Evolutionary conservation across 2,888 invertebrate species (phyloP), one percentile per base, ranked within the genome.

Genomic region (Sesia apiformis): DNA sequence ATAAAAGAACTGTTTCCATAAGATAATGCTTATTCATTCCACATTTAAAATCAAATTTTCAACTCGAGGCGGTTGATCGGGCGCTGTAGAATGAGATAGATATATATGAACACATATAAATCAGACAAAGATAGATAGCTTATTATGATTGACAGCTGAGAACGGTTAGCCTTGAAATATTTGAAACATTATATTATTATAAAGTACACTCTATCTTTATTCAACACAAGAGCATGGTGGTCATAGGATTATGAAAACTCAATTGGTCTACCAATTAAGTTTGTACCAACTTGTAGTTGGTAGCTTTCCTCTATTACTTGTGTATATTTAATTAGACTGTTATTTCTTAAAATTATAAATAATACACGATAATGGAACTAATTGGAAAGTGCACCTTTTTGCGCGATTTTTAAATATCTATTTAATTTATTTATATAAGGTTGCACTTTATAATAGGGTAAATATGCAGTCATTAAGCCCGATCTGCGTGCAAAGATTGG

Each of bases 71-170:
- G 84, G 86, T 87, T 80, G 81, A 70, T 75, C 77, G 74, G 72
- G 75, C 74, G 71, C 75, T 78, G 60, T 66, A 57, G 77, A 79
- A 64, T 57, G 78, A 76, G 81, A 84, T 55, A 63, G 70, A 69
- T 56, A 63, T 69, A 79, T 63, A 65, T 63, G 58, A 63, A 66
- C 68, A 70, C 70, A 69, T 69, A 73, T 76, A 72, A 65, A 77
- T 70, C 68, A 66, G 81, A 87, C 67, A 74, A 80, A 81, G 88
- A 85, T 70, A 70, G 80, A 79, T 81, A 84, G 80, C 83, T 84
- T 87, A 87, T 87, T 87, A 89, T 89, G 89, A 89, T 89, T 89
- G 89, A 89, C 89, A 89, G 89, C 86, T 89, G 84, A 88, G 88
- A 88, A 87, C 88, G 88, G 87, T 87, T 87, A 86, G 84, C 89